These are phyloP conservation scores for Nasalis larvatus DNA, from an alignment of 2,113 vertebrate genomes.

Conservation along the genomic window DNA sequence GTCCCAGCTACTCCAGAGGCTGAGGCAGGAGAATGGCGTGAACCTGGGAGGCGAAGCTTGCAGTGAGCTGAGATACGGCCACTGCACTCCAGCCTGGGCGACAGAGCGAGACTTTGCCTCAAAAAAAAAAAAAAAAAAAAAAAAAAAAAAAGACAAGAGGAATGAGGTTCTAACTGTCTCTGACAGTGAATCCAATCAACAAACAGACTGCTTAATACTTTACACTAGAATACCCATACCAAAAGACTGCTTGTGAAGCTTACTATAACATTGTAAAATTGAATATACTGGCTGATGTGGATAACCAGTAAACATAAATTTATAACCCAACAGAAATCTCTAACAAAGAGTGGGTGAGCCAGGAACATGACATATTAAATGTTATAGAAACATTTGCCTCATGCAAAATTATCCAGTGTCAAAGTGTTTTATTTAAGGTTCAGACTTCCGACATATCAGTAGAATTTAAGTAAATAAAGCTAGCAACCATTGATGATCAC, in stretches of 20 bases:
- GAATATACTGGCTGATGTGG: background rate
- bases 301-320: background rate
- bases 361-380: background rate
- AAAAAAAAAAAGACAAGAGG: background rate
- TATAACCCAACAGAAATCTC: background rate
- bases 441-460: background rate
- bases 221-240: background rate
- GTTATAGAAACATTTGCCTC: background rate
- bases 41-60: too few relatives aligned
- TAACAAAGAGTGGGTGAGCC: background rate
- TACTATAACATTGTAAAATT: background rate
- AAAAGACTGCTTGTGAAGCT: background rate
- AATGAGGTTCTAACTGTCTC: background rate
- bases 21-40: too few relatives aligned
- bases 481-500: background rate
- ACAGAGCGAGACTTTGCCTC: too few relatives aligned
- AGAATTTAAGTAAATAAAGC: background rate
- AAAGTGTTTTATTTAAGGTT: background rate
- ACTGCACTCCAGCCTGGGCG: too few relatives aligned
- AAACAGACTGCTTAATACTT: constrained; percentile 11
- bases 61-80: rapidly evolving
- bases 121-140: too few relatives aligned
- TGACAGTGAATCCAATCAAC: constrained; percentile 3
- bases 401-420: background rate
- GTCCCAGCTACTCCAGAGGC: too few relatives aligned